Evolutionary conservation across 2,888 invertebrate species (phyloP).

Genomic region (Argyra leucocephala): DNA sequence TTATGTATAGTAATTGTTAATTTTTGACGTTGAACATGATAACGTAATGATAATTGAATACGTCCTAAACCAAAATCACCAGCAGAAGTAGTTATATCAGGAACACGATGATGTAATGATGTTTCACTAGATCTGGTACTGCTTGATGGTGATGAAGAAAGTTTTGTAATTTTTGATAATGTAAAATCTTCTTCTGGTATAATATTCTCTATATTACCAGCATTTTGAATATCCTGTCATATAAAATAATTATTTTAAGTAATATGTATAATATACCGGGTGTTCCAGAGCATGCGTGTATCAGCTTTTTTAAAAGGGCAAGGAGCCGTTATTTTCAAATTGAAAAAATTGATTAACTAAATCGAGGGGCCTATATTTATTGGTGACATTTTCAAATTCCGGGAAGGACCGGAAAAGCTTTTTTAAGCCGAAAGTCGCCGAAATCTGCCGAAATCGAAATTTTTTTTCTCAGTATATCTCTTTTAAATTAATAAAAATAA

Average conservation of each 20-base stretch:
- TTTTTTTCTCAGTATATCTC: no score
- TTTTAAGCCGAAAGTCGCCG: no score
- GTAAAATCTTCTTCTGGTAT: constrained; percentile 30
- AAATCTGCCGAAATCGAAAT: no score
- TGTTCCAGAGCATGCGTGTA: no score
- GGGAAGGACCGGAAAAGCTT: no score
- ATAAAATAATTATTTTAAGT: constrained; percentile 5
- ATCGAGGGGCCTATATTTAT: no score
- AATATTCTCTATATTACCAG: constrained; percentile 24
- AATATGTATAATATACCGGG: constrained; percentile 24
- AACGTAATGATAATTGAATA: constrained; percentile 75
- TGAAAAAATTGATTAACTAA: no score
- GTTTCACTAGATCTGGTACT: constrained; percentile 30
- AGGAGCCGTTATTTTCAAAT: no score
- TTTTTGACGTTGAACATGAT: constrained; percentile 73
- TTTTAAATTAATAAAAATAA: no score
- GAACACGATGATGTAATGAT: constrained; percentile 52
- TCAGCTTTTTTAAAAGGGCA: no score
- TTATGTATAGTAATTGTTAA: constrained; percentile 79
- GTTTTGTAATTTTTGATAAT: constrained; percentile 19
- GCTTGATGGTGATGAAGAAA: constrained; percentile 31
- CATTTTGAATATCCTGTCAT: constrained; percentile 27
- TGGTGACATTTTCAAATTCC: no score
- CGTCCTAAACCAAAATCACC: constrained; percentile 69
- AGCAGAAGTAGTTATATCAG: constrained; percentile 53